These are phyloP conservation scores for Cataglyphis hispanica DNA, from an alignment of 1,140 invertebrate genomes.

Conservation along the genomic window DNA sequence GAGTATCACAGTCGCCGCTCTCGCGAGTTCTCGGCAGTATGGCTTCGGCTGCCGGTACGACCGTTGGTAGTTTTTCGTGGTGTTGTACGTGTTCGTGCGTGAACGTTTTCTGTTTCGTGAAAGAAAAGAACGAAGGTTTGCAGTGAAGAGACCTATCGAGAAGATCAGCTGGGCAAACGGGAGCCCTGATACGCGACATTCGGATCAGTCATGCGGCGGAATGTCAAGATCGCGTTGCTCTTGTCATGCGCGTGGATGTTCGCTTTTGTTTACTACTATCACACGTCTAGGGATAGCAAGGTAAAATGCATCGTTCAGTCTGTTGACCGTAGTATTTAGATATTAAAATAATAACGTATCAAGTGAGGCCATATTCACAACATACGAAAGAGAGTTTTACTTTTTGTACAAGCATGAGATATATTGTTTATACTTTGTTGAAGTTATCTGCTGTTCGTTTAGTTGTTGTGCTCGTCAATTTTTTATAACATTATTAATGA, in stretches of 20 bases:
- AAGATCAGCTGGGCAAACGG: constrained; percentile 27
- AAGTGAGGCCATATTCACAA: background rate
- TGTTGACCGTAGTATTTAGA: background rate
- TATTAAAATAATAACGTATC: background rate
- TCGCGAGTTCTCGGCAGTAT: constrained; percentile 74
- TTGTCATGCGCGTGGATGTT: constrained; percentile 88
- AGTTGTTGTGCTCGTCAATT: background rate
- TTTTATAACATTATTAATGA: background rate
- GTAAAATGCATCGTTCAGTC: constrained; percentile 70
- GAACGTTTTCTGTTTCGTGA: constrained; percentile 63
- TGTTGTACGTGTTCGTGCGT: constrained; percentile 68
- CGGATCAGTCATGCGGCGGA: constrained; percentile 86
- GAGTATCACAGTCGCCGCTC: constrained; percentile 27
- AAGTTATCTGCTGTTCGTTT: background rate
- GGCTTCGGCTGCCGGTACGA: constrained; percentile 82
- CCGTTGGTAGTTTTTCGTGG: constrained; percentile 52
- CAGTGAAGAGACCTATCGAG: constrained; percentile 35
- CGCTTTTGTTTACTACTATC: constrained; percentile 88
- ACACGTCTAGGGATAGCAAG: constrained; percentile 85
- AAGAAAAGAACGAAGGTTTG: constrained; percentile 52
- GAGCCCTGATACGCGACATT: constrained; percentile 29
- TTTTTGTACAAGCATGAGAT: background rate
- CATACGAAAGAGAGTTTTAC: background rate
- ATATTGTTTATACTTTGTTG: too few relatives aligned
- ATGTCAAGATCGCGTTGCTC: constrained; percentile 87